A percentile compares a stretch with the other conserved stretches of the same genome.
Evolutionary conservation across 2,797 vertebrate genomes (phyloP).

Genomic region (Macrochelys suwanniensis): DNA sequence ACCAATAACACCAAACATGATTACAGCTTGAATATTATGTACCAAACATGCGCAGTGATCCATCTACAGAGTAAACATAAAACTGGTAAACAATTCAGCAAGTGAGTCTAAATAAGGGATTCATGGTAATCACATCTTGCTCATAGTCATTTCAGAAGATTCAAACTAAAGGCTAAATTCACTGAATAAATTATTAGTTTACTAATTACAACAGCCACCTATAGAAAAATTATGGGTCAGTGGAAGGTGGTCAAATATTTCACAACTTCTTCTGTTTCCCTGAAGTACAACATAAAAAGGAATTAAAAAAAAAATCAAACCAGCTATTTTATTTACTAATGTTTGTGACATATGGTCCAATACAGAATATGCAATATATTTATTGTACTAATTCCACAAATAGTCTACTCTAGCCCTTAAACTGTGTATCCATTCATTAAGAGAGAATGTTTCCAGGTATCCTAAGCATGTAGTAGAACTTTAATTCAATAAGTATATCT

Average conservation of each 20-base stretch:
- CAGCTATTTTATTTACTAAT: neutral
- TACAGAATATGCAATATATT: neutral
- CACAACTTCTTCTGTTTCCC: neutral
- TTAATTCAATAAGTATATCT: neutral
- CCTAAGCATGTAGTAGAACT: neutral
- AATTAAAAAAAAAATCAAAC: neutral
- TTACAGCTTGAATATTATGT: neutral
- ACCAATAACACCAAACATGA: neutral
- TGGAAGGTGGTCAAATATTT: neutral
- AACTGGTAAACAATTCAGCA: neutral
- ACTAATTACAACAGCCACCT: neutral
- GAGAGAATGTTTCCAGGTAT: neutral
- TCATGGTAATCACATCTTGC: conserved; percentile 10
- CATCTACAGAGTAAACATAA: neutral
- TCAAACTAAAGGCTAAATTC: neutral
- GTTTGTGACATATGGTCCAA: neutral
- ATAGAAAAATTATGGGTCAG: neutral
- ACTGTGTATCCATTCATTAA: neutral
- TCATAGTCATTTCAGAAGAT: fast-evolving
- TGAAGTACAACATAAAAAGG: neutral
- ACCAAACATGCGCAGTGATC: neutral
- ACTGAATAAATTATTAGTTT: neutral
- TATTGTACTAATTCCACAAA: neutral
- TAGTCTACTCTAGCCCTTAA: neutral
- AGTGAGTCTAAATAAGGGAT: neutral